Conservation (phyloP, 2,888 invertebrate genomes). For the Aporophyla lueneburgensis region DNA sequence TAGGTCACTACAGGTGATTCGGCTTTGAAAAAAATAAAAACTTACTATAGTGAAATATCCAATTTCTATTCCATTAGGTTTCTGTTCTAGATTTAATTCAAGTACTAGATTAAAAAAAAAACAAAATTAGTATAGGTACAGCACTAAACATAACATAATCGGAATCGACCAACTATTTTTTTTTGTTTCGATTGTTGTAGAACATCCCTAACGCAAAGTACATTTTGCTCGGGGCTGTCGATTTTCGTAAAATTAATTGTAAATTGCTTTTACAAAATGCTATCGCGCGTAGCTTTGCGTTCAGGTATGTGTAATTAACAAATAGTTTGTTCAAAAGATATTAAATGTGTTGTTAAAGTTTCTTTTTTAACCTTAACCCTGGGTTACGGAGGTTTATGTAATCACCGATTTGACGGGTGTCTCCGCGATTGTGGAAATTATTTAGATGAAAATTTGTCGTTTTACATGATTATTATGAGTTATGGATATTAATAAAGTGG, state of each 20-base stretch:
- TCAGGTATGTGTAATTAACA: constrained; percentile 89
- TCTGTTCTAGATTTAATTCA: background rate
- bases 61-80: background rate
- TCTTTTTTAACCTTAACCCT: constrained; percentile 77
- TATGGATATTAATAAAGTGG: background rate
- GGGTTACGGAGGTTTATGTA: constrained; percentile 88
- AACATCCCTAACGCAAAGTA: constrained; percentile 84
- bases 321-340: constrained; percentile 27
- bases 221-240: constrained; percentile 79
- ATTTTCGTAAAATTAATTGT: constrained; percentile 74
- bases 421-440: constrained; percentile 58
- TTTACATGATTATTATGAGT: constrained; percentile 8
- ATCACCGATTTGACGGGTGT: constrained; percentile 84
- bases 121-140: background rate
- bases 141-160: background rate
- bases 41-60: background rate
- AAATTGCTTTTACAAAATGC: constrained; percentile 89
- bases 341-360: constrained; percentile 37
- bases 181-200: constrained; percentile 12
- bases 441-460: constrained; percentile 31
- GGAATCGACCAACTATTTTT: constrained; percentile 23
- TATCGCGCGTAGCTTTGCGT: constrained; percentile 93
- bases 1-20: constrained; percentile 37
- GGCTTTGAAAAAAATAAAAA: background rate
- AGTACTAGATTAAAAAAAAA: background rate